Evolutionary conservation across 2,888 invertebrate genomes (phyloP).

Genomic region (Opisthograptis luteolata): DNA sequence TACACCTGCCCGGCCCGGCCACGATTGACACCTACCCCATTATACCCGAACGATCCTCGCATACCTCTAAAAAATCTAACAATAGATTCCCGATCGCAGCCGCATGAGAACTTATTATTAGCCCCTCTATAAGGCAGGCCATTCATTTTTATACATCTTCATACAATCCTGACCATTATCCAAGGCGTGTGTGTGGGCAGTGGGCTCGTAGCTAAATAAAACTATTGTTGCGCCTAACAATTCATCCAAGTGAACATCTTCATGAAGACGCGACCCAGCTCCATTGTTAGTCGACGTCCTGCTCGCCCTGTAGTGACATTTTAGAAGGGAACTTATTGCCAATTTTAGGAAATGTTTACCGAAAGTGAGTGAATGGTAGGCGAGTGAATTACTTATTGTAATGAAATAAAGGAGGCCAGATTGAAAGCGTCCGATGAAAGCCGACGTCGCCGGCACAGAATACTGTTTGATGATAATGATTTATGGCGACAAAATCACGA

Average conservation of each 20-base stretch:
- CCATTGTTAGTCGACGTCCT: constrained; percentile 67
- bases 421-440: constrained; percentile 81
- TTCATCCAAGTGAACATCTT: constrained; percentile 82
- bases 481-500: constrained; percentile 76
- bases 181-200: constrained; percentile 83
- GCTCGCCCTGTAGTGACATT: constrained; percentile 64
- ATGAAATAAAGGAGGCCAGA: constrained; percentile 80
- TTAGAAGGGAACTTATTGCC: constrained; percentile 80
- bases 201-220: constrained; percentile 81
- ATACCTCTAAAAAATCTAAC: constrained; percentile 73
- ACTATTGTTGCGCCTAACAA: constrained; percentile 81
- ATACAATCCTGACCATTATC: constrained; percentile 81
- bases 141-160: constrained; percentile 80
- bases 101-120: constrained; percentile 82
- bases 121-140: constrained; percentile 72
- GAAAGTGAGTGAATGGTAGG: constrained; percentile 77
- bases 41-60: constrained; percentile 63
- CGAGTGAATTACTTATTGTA: constrained; percentile 82
- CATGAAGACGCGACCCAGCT: constrained; percentile 65
- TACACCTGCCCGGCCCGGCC: constrained; percentile 76
- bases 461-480: constrained; percentile 80
- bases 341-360: constrained; percentile 80
- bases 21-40: constrained; percentile 83
- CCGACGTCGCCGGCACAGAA: constrained; percentile 62
- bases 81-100: constrained; percentile 72